A percentile compares a stretch with the other conserved stretches of the same genome.
phyloP scores from a whole-genome alignment of 2,888 invertebrate genomes.

The Phortica okadai region DNA sequence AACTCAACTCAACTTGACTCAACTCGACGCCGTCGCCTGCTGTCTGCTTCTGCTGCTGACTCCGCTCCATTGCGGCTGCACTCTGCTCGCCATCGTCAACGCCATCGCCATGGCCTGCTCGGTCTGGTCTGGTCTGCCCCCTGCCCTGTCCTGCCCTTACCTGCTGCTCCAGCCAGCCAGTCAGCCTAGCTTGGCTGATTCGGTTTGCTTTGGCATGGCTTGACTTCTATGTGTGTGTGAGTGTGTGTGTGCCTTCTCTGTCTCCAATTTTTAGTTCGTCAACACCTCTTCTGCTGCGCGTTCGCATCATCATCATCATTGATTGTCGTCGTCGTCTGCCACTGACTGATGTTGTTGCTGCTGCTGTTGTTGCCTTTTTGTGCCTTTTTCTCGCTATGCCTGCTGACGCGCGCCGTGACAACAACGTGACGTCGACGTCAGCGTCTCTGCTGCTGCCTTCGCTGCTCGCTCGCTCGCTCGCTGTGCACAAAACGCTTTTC shows the following conservation, averaged over 20 bases:
- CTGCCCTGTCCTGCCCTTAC: neutral
- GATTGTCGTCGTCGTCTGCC: too few species aligned
- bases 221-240: neutral
- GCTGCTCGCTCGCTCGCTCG: slow-evolving; percentile 45
- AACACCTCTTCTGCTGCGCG: too few species aligned
- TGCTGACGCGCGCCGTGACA: slow-evolving; percentile 25
- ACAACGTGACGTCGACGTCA: neutral
- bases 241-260: slow-evolving; percentile 6
- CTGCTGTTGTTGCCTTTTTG: neutral
- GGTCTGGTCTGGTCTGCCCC: neutral
- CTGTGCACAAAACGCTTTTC: slow-evolving; percentile 66
- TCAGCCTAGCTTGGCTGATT: too few species aligned
- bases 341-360: too few species aligned
- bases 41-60: too few species aligned
- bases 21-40: neutral
- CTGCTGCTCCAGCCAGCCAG: slow-evolving; percentile 6
- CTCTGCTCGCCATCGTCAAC: too few species aligned
- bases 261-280: neutral
- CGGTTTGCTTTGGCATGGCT: neutral
- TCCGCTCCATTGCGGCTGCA: too few species aligned
- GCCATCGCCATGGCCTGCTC: neutral
- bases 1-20: too few species aligned
- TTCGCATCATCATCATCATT: too few species aligned
- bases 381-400: slow-evolving; percentile 1
- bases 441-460: slow-evolving; percentile 41